Percentiles rank a stretch among this genome's conserved stretches.
Evolutionary conservation across 2,888 invertebrate genomes (phyloP).

Genomic region (Heteromurus nitidus): DNA sequence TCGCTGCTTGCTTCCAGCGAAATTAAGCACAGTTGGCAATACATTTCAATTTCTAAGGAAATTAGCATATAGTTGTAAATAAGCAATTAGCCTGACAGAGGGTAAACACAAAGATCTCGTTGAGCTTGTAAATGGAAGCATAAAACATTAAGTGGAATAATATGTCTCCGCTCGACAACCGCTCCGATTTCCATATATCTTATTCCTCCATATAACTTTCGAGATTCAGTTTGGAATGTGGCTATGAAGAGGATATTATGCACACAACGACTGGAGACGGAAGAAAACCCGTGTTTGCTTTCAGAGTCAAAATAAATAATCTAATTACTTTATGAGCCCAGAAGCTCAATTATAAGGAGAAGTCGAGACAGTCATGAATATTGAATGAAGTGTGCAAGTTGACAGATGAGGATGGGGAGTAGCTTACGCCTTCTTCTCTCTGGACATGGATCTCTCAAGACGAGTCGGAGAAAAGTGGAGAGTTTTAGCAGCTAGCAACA

Average conservation of each 20-base stretch:
- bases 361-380: constrained; percentile 58
- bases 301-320: constrained; percentile 50
- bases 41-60: constrained; percentile 8
- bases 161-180: constrained; percentile 19
- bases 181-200: not conserved
- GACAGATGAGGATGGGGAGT: constrained; percentile 48
- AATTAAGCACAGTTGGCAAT: too few relatives aligned
- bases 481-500: constrained; percentile 22
- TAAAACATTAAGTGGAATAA: constrained; percentile 50
- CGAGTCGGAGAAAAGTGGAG: constrained; percentile 1
- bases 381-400: constrained; percentile 59
- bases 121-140: constrained; percentile 29
- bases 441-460: constrained; percentile 36
- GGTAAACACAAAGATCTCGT: constrained; percentile 43
- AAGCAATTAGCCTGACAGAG: constrained; percentile 56
- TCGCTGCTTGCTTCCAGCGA: too few relatives aligned
- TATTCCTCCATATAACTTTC: too few relatives aligned
- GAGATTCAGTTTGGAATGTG: not conserved
- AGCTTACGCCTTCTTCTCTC: constrained; percentile 2
- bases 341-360: constrained; percentile 65
- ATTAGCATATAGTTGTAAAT: constrained; percentile 57
- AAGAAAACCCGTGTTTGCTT: too few relatives aligned
- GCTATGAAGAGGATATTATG: too few relatives aligned
- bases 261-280: too few relatives aligned
- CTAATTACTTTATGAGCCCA: constrained; percentile 64